phyloP scores from a whole-genome alignment of 2,888 invertebrate genomes.

The Scaptomyza reducta region DNA sequence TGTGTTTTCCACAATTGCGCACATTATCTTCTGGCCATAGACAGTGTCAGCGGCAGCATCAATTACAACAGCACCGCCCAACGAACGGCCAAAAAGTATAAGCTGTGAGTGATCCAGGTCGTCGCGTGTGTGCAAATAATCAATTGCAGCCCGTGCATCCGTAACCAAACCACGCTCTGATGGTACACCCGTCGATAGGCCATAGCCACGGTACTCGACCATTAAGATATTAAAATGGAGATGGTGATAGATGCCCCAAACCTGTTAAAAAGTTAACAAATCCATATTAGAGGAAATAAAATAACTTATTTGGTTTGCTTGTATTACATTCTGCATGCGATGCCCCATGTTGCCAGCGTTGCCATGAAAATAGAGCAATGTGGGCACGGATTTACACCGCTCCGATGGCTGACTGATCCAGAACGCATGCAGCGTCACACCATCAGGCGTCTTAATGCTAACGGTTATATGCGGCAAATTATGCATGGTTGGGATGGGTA shows the following conservation, averaged over 20 bases:
- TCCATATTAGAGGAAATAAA: not conserved
- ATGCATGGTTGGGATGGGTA: constrained; percentile 93
- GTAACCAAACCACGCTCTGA: constrained; percentile 93
- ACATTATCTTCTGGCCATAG: constrained; percentile 92
- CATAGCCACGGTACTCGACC: constrained; percentile 98
- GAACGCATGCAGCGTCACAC: constrained; percentile 91
- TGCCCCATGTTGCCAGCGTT: constrained; percentile 99
- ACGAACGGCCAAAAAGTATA: constrained; percentile 93
- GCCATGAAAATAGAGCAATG: constrained; percentile 96
- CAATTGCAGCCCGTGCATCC: constrained; percentile 94
- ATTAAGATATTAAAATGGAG: constrained; percentile 94
- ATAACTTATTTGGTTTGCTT: not conserved
- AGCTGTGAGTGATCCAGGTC: constrained; percentile 94
- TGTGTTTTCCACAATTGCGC: constrained; percentile 96
- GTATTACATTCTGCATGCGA: constrained; percentile 90
- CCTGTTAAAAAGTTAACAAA: constrained; percentile 23
- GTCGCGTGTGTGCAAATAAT: constrained; percentile 91
- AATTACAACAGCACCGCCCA: constrained; percentile 96
- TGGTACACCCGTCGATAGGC: constrained; percentile 94
- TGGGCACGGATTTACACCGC: constrained; percentile 89
- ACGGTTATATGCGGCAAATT: constrained; percentile 94
- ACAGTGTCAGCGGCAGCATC: constrained; percentile 91
- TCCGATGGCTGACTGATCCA: constrained; percentile 90
- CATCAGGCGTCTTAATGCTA: constrained; percentile 90
- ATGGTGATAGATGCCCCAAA: constrained; percentile 92